A percentile compares a stretch with the other conserved stretches of the same genome.
Evolutionary conservation across 2,888 invertebrate genomes (phyloP).

Genomic region (Cataglyphis altisquamis): DNA sequence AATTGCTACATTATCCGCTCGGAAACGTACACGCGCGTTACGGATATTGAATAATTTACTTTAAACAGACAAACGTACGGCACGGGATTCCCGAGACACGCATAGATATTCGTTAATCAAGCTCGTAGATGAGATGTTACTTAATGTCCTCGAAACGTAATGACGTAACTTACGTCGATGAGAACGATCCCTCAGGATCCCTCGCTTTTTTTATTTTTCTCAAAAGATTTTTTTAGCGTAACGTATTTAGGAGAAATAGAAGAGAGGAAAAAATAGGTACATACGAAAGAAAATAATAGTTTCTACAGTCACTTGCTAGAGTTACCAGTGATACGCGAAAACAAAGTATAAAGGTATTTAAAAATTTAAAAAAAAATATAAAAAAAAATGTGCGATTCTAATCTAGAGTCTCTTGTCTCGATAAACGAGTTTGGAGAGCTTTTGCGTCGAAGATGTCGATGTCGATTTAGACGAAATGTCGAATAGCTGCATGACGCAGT

Average conservation of each 20-base stretch:
- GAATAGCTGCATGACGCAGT: background rate
- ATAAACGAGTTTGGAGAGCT: background rate
- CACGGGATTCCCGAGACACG: background rate
- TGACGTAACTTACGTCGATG: background rate
- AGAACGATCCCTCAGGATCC: background rate
- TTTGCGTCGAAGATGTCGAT: background rate
- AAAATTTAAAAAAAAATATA: background rate
- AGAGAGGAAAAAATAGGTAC: no score
- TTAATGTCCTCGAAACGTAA: background rate
- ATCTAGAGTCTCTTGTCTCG: background rate
- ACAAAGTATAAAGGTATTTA: background rate
- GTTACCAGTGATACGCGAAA: background rate
- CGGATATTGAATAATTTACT: conserved; percentile 21
- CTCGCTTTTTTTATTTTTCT: background rate
- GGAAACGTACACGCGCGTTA: background rate
- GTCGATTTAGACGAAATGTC: background rate
- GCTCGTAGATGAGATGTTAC: background rate
- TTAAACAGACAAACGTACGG: background rate
- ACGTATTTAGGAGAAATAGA: background rate
- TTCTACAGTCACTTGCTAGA: background rate
- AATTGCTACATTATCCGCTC: background rate
- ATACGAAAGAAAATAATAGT: background rate
- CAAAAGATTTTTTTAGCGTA: background rate
- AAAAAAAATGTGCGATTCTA: background rate
- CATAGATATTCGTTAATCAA: background rate